These are phyloP conservation scores for Myxocyprinus asiaticus DNA, from an alignment of 2,113 vertebrate species.

Conservation along the genomic window DNA sequence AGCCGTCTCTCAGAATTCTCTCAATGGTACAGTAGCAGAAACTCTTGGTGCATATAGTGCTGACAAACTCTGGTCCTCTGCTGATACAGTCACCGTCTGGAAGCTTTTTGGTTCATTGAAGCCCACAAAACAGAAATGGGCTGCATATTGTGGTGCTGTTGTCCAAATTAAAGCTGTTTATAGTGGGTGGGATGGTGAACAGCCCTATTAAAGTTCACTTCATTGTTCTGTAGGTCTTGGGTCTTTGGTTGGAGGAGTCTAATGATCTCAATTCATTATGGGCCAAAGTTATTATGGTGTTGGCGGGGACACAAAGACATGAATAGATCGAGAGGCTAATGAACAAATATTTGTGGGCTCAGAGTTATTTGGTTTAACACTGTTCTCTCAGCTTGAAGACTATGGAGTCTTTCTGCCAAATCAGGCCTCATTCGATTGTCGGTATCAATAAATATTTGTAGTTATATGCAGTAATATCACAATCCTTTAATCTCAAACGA, in stretches of 20 bases:
- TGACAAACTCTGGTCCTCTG: neutral
- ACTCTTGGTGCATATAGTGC: neutral
- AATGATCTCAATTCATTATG: neutral
- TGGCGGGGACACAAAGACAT: neutral
- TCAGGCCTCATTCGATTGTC: neutral
- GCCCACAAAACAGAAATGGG: neutral
- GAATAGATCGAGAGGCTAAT: neutral
- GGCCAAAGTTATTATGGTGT: slow-evolving; percentile 6
- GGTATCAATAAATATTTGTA: no score
- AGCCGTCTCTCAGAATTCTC: neutral
- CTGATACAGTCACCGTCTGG: neutral
- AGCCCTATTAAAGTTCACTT: slow-evolving; percentile 1
- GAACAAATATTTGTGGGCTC: slow-evolving; percentile 13
- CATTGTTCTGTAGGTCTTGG: neutral
- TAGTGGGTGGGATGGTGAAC: slow-evolving; percentile 17
- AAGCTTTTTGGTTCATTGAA: neutral
- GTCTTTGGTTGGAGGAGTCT: neutral
- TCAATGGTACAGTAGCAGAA: neutral
- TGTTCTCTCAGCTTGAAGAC: neutral
- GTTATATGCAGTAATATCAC: no score
- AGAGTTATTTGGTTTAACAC: neutral
- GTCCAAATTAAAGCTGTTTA: neutral
- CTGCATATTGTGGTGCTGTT: neutral
- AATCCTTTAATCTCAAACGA: no score
- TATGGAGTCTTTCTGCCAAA: neutral